Evolutionary conservation across 1,140 invertebrate species (phyloP).

Genomic region (Andrena cerasifolii): DNA sequence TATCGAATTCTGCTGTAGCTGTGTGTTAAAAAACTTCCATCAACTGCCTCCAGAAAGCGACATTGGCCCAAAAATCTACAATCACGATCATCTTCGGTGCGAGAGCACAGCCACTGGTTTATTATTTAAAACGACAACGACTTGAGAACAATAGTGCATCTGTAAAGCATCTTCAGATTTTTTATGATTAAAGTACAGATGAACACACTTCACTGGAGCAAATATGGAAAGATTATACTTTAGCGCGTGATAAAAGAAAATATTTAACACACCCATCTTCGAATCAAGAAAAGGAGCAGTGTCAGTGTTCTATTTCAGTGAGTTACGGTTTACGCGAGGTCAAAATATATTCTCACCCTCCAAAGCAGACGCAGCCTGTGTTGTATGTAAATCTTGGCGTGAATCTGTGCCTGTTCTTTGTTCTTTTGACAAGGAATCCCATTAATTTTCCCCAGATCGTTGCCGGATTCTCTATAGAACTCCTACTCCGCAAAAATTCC

Average conservation of each 20-base stretch:
- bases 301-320: neutral
- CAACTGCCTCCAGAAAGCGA: neutral
- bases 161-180: neutral
- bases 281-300: neutral
- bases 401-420: neutral
- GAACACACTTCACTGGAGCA: neutral
- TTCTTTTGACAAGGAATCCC: neutral
- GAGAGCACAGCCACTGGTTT: too few species aligned
- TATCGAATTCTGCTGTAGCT: neutral
- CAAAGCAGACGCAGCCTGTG: neutral
- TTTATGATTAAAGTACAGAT: too few species aligned
- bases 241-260: too few species aligned
- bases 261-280: too few species aligned
- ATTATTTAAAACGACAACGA: too few species aligned
- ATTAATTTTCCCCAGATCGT: conserved; percentile 15
- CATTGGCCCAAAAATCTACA: neutral
- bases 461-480: neutral
- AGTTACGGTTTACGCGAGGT: neutral
- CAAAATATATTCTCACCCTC: neutral
- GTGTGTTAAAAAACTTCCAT: neutral
- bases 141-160: too few species aligned
- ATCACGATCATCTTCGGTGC: neutral
- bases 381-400: neutral
- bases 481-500: conserved; percentile 6
- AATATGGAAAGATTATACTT: too few species aligned